phyloP scores from a whole-genome alignment of 2,888 invertebrate genomes.

The Panzeria rudis region DNA sequence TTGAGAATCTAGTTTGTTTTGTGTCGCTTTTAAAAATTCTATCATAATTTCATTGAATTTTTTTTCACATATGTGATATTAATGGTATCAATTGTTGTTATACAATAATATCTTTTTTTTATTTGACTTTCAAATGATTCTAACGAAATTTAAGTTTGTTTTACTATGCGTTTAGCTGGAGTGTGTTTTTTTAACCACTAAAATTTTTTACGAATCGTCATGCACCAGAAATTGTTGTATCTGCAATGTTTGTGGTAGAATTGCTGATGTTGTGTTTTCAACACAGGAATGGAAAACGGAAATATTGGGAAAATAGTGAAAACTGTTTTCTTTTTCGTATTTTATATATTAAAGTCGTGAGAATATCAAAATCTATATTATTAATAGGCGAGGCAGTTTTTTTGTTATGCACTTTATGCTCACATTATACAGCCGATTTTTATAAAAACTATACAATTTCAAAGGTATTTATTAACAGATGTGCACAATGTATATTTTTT shows the following conservation, averaged over 20 bases:
- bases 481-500: no score
- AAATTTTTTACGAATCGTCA: conserved; percentile 55
- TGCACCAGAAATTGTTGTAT: conserved; percentile 64
- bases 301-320: no score
- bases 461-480: no score
- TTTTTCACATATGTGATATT: conserved; percentile 24
- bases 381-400: no score
- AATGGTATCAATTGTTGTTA: conserved; percentile 13
- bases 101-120: conserved; percentile 5
- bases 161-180: conserved; percentile 15
- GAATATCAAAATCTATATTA: no score
- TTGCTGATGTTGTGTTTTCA: not conserved
- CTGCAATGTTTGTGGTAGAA: conserved; percentile 3
- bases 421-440: no score
- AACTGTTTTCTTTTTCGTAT: no score
- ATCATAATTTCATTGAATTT: conserved; percentile 34
- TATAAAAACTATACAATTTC: no score
- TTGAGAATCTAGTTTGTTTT: not conserved
- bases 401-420: no score
- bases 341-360: no score
- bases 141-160: not conserved
- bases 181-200: conserved; percentile 2
- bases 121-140: conserved; percentile 42
- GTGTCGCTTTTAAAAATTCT: not conserved
- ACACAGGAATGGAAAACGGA: conserved; percentile 9